A percentile compares a stretch with the other conserved stretches of the same genome.
phyloP scores from a whole-genome alignment of 2,888 invertebrate species.

The Hecatera dysodea region DNA sequence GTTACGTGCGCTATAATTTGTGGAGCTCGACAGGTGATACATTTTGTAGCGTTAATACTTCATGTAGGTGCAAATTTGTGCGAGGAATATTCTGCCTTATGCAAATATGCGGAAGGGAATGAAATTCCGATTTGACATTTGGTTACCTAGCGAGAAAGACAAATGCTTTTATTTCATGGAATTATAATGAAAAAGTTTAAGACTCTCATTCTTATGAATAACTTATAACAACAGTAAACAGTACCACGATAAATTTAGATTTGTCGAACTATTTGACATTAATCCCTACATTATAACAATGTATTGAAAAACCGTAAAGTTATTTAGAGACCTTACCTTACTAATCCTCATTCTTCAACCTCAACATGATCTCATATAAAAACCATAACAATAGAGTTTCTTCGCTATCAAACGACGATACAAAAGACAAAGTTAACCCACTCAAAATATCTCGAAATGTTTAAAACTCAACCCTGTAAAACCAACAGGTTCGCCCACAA shows the following conservation, averaged over 20 bases:
- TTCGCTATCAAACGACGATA: neutral
- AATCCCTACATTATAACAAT: slow-evolving; percentile 12
- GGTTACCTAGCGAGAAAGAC: neutral
- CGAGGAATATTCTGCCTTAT: slow-evolving; percentile 9
- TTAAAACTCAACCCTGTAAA: neutral
- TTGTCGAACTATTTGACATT: slow-evolving; percentile 38
- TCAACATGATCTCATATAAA: slow-evolving; percentile 2
- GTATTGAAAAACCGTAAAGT: slow-evolving; percentile 51
- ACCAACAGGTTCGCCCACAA: slow-evolving; percentile 47
- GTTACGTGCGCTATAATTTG: slow-evolving; percentile 43
- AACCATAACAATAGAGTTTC: slow-evolving; percentile 9
- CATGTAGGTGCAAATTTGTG: slow-evolving; percentile 2
- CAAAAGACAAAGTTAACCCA: slow-evolving; percentile 10
- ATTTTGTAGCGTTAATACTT: slow-evolving; percentile 40
- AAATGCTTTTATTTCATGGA: neutral
- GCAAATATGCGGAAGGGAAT: neutral
- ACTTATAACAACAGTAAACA: neutral
- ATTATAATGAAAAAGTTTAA: neutral
- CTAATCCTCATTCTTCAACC: slow-evolving; percentile 21
- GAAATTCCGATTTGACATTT: neutral
- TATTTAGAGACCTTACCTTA: slow-evolving; percentile 11
- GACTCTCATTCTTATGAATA: neutral
- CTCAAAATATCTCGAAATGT: neutral
- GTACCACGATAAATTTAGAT: slow-evolving; percentile 41
- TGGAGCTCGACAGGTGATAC: slow-evolving; percentile 22